Evolutionary conservation across 2,888 invertebrate species (phyloP), one percentile per base, ranked within the genome.

Genomic region (Chamaedrilus cognettii): DNA sequence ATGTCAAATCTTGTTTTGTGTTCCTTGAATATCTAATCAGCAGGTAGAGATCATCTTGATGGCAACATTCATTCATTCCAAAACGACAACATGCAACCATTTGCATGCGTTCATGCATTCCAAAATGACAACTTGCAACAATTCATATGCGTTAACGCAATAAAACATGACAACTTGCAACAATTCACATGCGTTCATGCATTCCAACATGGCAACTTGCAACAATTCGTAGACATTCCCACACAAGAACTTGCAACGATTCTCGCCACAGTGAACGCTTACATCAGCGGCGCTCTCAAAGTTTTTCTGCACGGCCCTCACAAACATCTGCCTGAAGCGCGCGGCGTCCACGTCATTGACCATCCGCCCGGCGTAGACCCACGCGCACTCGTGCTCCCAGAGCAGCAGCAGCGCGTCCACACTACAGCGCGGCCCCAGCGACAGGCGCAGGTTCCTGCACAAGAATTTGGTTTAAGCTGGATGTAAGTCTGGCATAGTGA

Each of bases 341-440:
- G 78, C 73, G 61, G 75, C 74, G 72, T 83, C 83, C 1, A 83
- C 82, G 49, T 80, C 79, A 64, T 76, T 81, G 42, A 81, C 77
- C 81, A 83, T 81, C 26, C 82, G 74, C 59, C 77, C 77, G 0
- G 80, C 80, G 69, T 81, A 83, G 60, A 80, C 77, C 82, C 82
- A 83, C 72, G 77, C 76, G 71, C 82, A 81, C 69, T 83, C 83
- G 70, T 83, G 82, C 73, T 82, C 80, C 83, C 83, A 83, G 64
- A 83, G 77, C 71, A 80, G 76, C 73, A 83, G 70, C 23, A 83
- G 69, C 57, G 74, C 75, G 52, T 77, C 77, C 69, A 73, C 75
- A 42, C 70, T 64, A 64, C 79, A 79, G 33, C 76, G 77, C 19
- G 80, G 79, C 63, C 75, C 76, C 49, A 82, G 72, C 26, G 83